Conservation (phyloP, 2,113 vertebrate genomes). For the Rhinoptilus africanus region DNA sequence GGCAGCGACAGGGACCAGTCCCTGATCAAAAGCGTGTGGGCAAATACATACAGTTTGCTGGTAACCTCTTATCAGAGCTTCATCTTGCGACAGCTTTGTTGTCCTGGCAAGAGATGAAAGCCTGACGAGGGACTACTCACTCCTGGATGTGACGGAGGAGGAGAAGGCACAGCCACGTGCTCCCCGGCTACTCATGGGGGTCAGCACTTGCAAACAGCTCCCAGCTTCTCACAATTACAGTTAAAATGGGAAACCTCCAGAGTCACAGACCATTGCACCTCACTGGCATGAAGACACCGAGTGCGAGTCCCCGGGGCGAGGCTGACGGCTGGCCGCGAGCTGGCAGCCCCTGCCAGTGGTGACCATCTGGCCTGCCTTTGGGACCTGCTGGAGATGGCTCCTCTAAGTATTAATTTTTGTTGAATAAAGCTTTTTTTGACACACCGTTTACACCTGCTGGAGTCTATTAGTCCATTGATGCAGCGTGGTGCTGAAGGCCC, state of each 20-base stretch:
- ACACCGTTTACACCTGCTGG: background rate
- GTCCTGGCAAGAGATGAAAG: background rate
- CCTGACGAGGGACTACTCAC: background rate
- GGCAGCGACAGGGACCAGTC: background rate
- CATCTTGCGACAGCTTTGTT: background rate
- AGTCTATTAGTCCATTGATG: background rate
- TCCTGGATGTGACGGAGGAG: background rate
- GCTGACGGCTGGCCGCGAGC: background rate
- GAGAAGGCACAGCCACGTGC: background rate
- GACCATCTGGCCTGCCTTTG: conserved; percentile 3
- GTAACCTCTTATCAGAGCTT: background rate
- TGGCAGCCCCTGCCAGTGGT: background rate
- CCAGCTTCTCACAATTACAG: background rate
- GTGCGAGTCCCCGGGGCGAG: background rate
- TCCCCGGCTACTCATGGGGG: background rate
- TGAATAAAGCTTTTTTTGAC: conserved; percentile 10
- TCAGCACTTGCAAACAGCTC: background rate
- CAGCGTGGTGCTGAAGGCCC: background rate
- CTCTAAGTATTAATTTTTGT: background rate
- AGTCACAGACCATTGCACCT: background rate
- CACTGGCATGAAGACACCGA: background rate
- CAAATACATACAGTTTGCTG: fast-evolving
- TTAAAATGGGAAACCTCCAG: background rate
- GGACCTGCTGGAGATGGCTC: background rate
- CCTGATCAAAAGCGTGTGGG: background rate